Evolutionary conservation across 2,888 invertebrate genomes (phyloP).

Genomic region (Zootermopsis nevadensis): DNA sequence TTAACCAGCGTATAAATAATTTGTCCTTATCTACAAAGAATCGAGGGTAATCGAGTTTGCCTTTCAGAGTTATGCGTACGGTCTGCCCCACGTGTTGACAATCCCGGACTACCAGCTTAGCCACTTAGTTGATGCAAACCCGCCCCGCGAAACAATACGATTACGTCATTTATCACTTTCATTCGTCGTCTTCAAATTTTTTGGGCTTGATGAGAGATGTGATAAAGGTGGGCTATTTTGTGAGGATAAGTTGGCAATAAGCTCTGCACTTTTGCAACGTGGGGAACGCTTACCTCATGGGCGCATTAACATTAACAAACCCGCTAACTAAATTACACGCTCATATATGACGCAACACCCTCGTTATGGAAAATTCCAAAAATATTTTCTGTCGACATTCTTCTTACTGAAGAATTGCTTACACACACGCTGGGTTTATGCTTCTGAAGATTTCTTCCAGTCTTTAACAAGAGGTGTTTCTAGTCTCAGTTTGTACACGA

Average conservation of each 20-base stretch:
- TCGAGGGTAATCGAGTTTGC: conserved; percentile 12
- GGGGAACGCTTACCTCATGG: not conserved
- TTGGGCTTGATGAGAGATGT: not conserved
- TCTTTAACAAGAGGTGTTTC: too few species aligned
- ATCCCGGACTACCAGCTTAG: conserved; percentile 5
- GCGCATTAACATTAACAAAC: not conserved
- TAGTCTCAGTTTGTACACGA: too few species aligned
- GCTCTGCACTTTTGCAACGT: not conserved
- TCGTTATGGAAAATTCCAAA: not conserved
- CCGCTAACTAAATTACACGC: not conserved
- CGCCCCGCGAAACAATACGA: conserved; percentile 1
- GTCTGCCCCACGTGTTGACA: not conserved
- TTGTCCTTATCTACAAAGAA: conserved; percentile 6
- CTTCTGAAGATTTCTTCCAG: too few species aligned
- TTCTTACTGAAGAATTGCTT: not conserved
- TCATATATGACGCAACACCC: not conserved
- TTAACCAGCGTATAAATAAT: conserved; percentile 13
- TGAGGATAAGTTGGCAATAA: not conserved
- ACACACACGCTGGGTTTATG: not conserved
- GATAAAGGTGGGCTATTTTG: not conserved
- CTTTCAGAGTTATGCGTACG: not conserved
- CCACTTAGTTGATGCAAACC: conserved; percentile 1
- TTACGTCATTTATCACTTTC: not conserved
- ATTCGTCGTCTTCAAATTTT: not conserved
- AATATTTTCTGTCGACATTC: not conserved